phyloP scores from a whole-genome alignment of 2,888 invertebrate genomes.

The Cordilura impudica region DNA sequence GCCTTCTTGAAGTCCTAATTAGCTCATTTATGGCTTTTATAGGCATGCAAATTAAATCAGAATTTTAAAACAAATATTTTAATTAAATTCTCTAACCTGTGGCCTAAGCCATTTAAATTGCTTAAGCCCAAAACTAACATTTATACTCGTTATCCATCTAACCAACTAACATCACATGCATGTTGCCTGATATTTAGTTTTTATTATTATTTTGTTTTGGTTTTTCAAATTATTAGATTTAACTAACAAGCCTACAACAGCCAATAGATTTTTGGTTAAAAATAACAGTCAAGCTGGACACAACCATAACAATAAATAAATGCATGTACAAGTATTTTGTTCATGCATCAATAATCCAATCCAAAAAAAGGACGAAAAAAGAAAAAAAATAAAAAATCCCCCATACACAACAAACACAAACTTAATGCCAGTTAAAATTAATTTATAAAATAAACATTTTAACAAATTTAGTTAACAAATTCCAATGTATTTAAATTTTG shows the following conservation, averaged over 20 bases:
- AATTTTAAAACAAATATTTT: neutral
- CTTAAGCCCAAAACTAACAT: constrained; percentile 37
- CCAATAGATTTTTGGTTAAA: constrained; percentile 40
- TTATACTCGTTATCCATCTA: constrained; percentile 25
- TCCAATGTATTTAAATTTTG: constrained; percentile 19
- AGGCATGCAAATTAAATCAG: too few relatives aligned
- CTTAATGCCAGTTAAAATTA: constrained; percentile 40
- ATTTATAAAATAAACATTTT: constrained; percentile 52
- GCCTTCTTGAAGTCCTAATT: too few relatives aligned
- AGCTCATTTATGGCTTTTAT: too few relatives aligned
- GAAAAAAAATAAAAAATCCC: too few relatives aligned
- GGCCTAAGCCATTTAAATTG: constrained; percentile 41
- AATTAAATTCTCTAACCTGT: constrained; percentile 22
- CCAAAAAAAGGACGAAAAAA: too few relatives aligned
- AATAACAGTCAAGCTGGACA: neutral
- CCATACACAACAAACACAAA: too few relatives aligned
- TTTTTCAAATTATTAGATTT: constrained; percentile 49
- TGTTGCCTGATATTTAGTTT: constrained; percentile 8
- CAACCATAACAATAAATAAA: neutral
- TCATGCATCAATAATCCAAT: constrained; percentile 23
- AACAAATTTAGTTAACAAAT: constrained; percentile 43
- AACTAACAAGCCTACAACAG: constrained; percentile 35
- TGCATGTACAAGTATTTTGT: neutral
- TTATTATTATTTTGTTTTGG: constrained; percentile 28
- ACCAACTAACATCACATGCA: neutral